A percentile compares a stretch with the other conserved stretches of the same genome.
phyloP scores from a whole-genome alignment of 2,797 vertebrate genomes.

The Falco columbarius region DNA sequence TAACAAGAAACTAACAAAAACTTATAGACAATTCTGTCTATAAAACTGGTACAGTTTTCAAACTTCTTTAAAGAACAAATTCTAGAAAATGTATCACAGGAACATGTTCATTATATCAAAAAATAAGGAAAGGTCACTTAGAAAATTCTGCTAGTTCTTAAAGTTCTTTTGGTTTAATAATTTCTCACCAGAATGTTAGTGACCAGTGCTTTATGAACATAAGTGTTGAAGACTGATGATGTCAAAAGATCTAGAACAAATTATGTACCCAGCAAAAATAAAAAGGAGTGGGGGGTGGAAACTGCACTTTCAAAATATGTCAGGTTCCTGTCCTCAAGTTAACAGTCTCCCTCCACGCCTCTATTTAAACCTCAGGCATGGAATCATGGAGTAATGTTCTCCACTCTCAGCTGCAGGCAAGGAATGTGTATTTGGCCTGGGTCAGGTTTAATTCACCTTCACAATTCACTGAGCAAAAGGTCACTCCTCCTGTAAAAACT shows the following conservation, averaged over 20 bases:
- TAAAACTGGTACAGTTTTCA: not conserved
- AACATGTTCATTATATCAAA: not conserved
- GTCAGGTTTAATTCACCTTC: not conserved
- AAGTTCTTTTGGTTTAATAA: not conserved
- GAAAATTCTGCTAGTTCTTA: not conserved
- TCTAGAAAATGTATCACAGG: not conserved
- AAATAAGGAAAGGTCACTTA: not conserved
- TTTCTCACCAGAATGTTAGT: not conserved
- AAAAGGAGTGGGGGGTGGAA: fast-evolving
- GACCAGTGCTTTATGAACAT: not conserved
- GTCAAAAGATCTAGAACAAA: not conserved
- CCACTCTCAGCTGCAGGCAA: not conserved
- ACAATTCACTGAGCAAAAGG: not conserved
- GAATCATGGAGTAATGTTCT: too few species aligned
- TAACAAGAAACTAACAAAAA: not conserved
- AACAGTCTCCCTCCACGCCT: not conserved
- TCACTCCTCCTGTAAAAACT: not conserved
- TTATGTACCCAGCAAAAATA: not conserved
- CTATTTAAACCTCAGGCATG: too few species aligned
- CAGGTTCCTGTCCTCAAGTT: not conserved
- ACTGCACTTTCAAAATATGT: not conserved
- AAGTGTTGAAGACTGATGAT: not conserved
- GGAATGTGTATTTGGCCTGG: not conserved
- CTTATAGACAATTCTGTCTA: not conserved
- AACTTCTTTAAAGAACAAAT: not conserved